These are phyloP conservation scores for Erebia palarica DNA, from an alignment of 2,888 invertebrate genomes.

Conservation along the genomic window DNA sequence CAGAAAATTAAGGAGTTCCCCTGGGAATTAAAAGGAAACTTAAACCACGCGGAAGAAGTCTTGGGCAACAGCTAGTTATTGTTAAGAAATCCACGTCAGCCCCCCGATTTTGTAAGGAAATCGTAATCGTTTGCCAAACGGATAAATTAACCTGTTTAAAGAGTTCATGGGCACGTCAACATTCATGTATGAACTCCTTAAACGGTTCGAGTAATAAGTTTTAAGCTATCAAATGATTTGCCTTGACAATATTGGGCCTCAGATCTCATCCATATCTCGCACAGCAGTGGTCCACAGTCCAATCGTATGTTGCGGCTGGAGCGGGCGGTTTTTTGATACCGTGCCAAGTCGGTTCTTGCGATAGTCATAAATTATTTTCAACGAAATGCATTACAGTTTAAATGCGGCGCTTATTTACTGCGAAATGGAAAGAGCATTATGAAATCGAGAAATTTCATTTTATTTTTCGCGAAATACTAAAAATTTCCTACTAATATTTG, in stretches of 20 bases:
- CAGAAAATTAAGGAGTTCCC: too few species aligned
- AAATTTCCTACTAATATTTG: background rate
- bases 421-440: slow-evolving; percentile 31
- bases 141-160: too few species aligned
- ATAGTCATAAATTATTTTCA: slow-evolving; percentile 37
- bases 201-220: too few species aligned
- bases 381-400: slow-evolving; percentile 38
- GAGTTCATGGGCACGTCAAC: too few species aligned
- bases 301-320: slow-evolving; percentile 24
- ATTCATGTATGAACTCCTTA: too few species aligned
- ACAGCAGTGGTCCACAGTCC: slow-evolving; percentile 1
- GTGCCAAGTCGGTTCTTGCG: slow-evolving; percentile 36
- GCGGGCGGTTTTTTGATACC: slow-evolving; percentile 36
- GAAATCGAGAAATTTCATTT: slow-evolving; percentile 18
- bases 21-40: too few species aligned
- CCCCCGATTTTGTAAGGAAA: too few species aligned
- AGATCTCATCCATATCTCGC: background rate
- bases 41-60: too few species aligned
- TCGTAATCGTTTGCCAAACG: too few species aligned
- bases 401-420: slow-evolving; percentile 31
- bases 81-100: too few species aligned
- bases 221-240: too few species aligned
- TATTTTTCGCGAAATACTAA: slow-evolving; percentile 13
- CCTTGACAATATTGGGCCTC: background rate
- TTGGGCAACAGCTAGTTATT: too few species aligned